Evolutionary conservation across 1,140 invertebrate species (phyloP).

Genomic region (Drosophila suzukii): DNA sequence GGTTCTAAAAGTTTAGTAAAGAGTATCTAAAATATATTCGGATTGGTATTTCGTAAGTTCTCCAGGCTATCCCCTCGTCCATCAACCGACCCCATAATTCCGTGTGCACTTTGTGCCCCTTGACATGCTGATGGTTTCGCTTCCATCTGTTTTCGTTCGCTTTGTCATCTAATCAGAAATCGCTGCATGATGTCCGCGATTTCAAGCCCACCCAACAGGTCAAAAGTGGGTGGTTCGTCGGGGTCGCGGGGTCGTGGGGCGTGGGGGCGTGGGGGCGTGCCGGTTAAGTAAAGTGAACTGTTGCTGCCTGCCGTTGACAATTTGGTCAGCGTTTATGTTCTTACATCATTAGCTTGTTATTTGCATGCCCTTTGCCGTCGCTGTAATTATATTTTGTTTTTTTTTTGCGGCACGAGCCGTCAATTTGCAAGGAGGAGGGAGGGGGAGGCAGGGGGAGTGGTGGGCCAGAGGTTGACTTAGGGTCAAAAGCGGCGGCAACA

Average conservation of each 20-base stretch:
- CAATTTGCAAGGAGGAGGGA: constrained; percentile 40
- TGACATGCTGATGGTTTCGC: constrained; percentile 26
- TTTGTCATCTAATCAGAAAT: constrained; percentile 82
- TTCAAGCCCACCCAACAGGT: constrained; percentile 4
- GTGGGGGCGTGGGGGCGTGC: constrained; percentile 22
- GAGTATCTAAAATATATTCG: not conserved
- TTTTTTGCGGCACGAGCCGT: constrained; percentile 76
- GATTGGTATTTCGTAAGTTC: too few species aligned
- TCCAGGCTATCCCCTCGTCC: not conserved
- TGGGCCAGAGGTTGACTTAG: constrained; percentile 15
- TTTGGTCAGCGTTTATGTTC: constrained; percentile 78
- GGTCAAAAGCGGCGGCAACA: constrained; percentile 55
- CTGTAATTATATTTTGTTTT: constrained; percentile 25
- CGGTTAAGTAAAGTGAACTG: constrained; percentile 50
- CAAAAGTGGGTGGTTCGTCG: not conserved
- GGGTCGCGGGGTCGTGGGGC: not conserved
- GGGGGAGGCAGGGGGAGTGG: not conserved
- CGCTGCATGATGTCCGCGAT: constrained; percentile 73
- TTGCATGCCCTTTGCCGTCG: constrained; percentile 55
- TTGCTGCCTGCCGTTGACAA: constrained; percentile 70
- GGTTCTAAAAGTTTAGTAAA: too few species aligned
- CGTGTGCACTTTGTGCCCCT: constrained; percentile 15
- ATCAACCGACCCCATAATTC: not conserved
- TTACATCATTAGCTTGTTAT: constrained; percentile 83
- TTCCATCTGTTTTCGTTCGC: constrained; percentile 35